Evolutionary conservation across 2,888 invertebrate species (phyloP), one percentile per base, ranked within the genome.

Genomic region (Amorpha juglandis): DNA sequence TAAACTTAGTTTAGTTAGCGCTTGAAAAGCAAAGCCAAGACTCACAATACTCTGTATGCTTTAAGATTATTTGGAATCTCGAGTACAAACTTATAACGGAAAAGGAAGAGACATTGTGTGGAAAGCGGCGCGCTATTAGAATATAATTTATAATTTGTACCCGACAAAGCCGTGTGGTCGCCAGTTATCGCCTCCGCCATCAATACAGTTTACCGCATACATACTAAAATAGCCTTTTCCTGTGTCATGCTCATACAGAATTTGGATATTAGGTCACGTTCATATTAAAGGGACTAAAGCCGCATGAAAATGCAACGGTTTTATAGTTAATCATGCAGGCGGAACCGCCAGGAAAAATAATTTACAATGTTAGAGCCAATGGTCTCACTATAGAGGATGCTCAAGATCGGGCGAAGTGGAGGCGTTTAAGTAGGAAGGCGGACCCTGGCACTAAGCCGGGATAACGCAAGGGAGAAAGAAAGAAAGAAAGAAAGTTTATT

Each of bases 61-160:
- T 55, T 55, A n/a, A 35, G 55, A 55, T 38, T 55, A 55, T 55
- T 55, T 55, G 38, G 16, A 55, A 55, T 38, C 38, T 38, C 55
- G 38, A 35, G 16, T 53, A 53, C 53, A 53, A 53, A 38, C 16
- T 16, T 16, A 27, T 55, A 55, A 55, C 35, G 38, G 55, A 55
- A 55, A 38, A 55, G 55, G 55, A 55, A n/a, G n/a, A 55, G 55
- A 55, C 55, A 55, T 55, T 55, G 55, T 55, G 55, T 55, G 55
- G 55, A 55, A 55, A 55, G 38, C 53, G 35, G 53, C 55, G 55
- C 38, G 55, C 55, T 55, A 55, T 55, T 38, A 55, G 55, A 55
- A 35, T 38, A 55, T 55, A 38, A 55, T 55, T 55, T 55, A 55
- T 55, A 55, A 55, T 55, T 55, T 55, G 55, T 55, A 55, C 12